A percentile compares a stretch with the other conserved stretches of the same genome.
phyloP scores from a whole-genome alignment of 2,797 vertebrate genomes.

The Syncerus caffer region DNA sequence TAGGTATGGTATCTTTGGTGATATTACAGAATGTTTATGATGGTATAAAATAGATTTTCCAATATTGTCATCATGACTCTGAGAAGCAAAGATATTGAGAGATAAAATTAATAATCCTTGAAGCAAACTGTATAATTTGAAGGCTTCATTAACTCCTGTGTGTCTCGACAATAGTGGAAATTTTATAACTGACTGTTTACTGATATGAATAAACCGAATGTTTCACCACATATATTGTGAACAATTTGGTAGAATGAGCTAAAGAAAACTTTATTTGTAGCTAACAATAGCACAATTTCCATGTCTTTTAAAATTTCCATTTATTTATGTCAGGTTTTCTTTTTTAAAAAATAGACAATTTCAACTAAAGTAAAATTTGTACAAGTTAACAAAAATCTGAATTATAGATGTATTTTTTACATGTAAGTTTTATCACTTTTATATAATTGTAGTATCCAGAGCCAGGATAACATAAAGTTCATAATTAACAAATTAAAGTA shows the following conservation, averaged over 20 bases:
- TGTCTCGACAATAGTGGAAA: not conserved
- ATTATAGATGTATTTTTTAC: not conserved
- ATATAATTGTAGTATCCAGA: not conserved
- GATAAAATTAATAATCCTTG: not conserved
- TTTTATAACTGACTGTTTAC: not conserved
- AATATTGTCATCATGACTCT: not conserved
- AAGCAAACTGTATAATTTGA: not conserved
- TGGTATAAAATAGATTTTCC: not conserved
- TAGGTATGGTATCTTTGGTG: not conserved
- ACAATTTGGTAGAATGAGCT: not conserved
- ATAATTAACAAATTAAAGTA: constrained; percentile 24
- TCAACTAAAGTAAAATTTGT: not conserved
- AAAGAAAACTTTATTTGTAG: not conserved
- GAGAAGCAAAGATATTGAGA: not conserved
- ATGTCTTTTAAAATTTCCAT: not conserved
- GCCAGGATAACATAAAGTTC: not conserved
- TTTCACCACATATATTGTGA: not conserved
- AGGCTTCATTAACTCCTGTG: not conserved
- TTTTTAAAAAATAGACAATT: not conserved
- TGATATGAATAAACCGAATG: not conserved
- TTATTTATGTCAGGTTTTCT: constrained; percentile 17
- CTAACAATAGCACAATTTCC: constrained; percentile 1
- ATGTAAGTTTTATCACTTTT: not conserved
- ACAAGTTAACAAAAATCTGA: constrained; percentile 1
- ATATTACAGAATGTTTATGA: not conserved